Conservation (phyloP, 2,888 invertebrate genomes). For the Diloba caeruleocephala region DNA sequence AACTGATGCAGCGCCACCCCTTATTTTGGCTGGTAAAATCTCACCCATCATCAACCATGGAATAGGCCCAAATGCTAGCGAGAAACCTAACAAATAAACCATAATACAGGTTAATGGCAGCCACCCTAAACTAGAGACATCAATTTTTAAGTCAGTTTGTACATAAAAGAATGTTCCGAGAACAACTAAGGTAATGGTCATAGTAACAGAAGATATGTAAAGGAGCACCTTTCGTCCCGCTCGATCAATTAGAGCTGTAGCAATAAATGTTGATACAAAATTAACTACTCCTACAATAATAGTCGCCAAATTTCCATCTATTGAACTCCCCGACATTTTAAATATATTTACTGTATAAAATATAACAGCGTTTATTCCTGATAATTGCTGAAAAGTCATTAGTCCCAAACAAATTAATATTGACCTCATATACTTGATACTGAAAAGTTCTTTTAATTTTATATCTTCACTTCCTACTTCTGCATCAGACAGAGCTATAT, state of each 20-base stretch:
- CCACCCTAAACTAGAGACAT: conserved; percentile 91
- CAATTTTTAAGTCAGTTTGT: conserved; percentile 74
- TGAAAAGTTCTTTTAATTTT: conserved; percentile 91
- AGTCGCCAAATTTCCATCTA: conserved; percentile 93
- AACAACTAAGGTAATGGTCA: conserved; percentile 92
- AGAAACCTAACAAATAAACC: conserved; percentile 95
- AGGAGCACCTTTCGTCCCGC: conserved; percentile 96
- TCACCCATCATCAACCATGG: conserved; percentile 98
- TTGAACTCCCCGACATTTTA: conserved; percentile 94
- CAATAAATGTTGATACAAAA: conserved; percentile 96
- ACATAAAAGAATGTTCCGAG: conserved; percentile 95
- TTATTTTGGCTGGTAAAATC: conserved; percentile 95
- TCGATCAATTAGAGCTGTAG: conserved; percentile 95
- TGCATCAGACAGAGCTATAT: conserved; percentile 92
- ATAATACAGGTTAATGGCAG: conserved; percentile 94
- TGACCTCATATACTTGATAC: conserved; percentile 92
- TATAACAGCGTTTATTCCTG: conserved; percentile 98
- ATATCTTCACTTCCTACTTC: conserved; percentile 91
- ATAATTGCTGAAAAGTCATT: conserved; percentile 98
- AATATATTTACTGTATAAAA: conserved; percentile 98
- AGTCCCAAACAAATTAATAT: conserved; percentile 95
- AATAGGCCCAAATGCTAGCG: conserved; percentile 95
- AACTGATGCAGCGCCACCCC: conserved; percentile 96
- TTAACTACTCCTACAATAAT: conserved; percentile 97
- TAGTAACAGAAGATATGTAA: conserved; percentile 94